These are phyloP conservation scores for Meloidogyne hapla DNA, from an alignment of 1,140 invertebrate genomes.

Conservation along the genomic window DNA sequence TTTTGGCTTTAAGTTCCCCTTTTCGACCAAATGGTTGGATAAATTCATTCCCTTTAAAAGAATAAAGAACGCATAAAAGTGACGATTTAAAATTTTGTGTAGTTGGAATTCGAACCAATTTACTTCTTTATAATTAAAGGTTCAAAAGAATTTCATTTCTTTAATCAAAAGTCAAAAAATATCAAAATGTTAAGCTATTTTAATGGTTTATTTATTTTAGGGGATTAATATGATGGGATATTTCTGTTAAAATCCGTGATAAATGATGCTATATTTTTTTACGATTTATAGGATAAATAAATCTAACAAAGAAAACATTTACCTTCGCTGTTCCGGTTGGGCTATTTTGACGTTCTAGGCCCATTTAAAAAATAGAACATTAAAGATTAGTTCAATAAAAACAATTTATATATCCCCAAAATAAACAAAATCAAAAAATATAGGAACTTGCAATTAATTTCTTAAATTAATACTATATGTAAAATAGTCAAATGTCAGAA, in stretches of 20 bases:
- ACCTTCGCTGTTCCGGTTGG: neutral
- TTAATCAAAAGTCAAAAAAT: no score
- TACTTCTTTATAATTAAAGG: no score
- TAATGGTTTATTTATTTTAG: no score
- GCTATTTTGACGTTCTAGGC: neutral
- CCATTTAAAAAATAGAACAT: neutral
- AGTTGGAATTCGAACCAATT: no score
- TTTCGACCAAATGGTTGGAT: neutral
- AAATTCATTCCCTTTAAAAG: neutral
- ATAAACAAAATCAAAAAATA: no score
- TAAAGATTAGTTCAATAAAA: neutral
- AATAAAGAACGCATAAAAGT: neutral
- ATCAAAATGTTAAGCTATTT: no score
- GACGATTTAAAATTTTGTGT: no score
- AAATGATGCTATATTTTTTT: neutral
- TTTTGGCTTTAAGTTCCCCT: neutral
- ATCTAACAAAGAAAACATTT: neutral
- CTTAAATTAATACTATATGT: no score
- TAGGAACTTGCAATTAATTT: no score
- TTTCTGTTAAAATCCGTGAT: neutral
- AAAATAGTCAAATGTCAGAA: no score
- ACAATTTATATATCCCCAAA: neutral
- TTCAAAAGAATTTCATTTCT: no score
- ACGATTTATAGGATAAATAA: neutral
- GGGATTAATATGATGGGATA: neutral